Base-by-base conservation (phyloP, 2,888 invertebrate genomes). In the Smittia aterrima region DNA sequence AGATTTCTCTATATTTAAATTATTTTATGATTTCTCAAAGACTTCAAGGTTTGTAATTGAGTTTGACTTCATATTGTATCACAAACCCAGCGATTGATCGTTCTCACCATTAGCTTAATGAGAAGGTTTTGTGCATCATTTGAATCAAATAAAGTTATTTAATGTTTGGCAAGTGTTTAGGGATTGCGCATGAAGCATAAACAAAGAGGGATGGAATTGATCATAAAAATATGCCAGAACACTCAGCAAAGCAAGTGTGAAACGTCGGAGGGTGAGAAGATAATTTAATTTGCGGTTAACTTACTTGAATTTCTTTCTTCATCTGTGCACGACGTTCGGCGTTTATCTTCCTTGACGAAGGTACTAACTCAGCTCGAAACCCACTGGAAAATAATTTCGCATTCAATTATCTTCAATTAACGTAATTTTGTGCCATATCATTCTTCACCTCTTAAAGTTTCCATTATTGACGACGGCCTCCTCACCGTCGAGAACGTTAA, bases 401-500 rank as follows among this genome's bases (percentile, higher is more conserved):
- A 22, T 22, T 53, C 18, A 70, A 38, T 11, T 20, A 41, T 13
- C 2, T 41, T 40, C 16, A 32, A 70, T 70, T 25, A 66, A 70
- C 41, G 18, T 13, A 13, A 40, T 13, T 67, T 13, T n/a, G 47
- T 47, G 47, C 4, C 11, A 22, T 38, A 22, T 41, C 40, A 22
- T n/a, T 41, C 18, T n/a, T n/a, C 32, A 72, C 72, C 72, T 72
- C 24, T 72, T 72, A 16, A 72, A 72, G 27, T 72, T 72, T 27
- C 72, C 58, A 40, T 22, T 72, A 22, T 22, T 62, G 11, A 72
- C 0, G 90, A 90, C 90, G 77, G 91, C 89, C 66, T 91, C 93
- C 79, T 95, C 94, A 74, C 92, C 92, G 80, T 94, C 92, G 78
- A 98, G 82, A 0, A 96, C 92, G 77, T 92, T 92, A 84, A 95